Conservation (phyloP, 2,888 invertebrate genomes). For the Tricholauxania praeusta region DNA sequence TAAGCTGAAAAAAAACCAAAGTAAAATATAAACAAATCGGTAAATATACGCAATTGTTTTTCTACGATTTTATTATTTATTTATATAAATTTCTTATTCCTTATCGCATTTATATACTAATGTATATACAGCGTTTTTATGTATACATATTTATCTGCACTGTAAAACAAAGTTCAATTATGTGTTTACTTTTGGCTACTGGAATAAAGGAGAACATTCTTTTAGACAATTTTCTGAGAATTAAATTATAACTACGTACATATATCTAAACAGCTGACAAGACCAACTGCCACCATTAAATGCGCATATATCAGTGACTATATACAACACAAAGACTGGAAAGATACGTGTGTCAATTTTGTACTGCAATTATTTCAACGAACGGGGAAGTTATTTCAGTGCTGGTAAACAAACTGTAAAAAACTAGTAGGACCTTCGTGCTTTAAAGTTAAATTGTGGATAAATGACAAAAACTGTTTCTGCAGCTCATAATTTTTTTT, state of each 20-base stretch:
- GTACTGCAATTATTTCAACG: neutral
- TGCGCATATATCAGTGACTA: too few species aligned
- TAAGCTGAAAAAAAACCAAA: conserved; percentile 20
- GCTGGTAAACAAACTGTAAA: conserved; percentile 24
- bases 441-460: too few species aligned
- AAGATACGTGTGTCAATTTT: too few species aligned
- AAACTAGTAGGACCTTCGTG: too few species aligned
- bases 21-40: conserved; percentile 20
- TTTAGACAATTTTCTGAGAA: neutral
- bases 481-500: too few species aligned
- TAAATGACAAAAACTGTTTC: too few species aligned
- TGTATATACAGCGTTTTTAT: neutral
- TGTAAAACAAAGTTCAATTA: conserved; percentile 12
- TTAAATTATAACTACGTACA: neutral
- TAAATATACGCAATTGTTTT: conserved; percentile 20
- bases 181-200: neutral
- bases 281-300: neutral
- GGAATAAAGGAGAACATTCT: conserved; percentile 14
- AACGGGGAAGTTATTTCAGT: conserved; percentile 13
- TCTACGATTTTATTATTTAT: neutral
- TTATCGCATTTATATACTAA: neutral
- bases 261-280: neutral
- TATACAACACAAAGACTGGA: too few species aligned
- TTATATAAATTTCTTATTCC: neutral
- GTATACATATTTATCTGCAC: neutral